Conservation (phyloP, 2,797 vertebrate species). For the Onychomys arenicola region DNA sequence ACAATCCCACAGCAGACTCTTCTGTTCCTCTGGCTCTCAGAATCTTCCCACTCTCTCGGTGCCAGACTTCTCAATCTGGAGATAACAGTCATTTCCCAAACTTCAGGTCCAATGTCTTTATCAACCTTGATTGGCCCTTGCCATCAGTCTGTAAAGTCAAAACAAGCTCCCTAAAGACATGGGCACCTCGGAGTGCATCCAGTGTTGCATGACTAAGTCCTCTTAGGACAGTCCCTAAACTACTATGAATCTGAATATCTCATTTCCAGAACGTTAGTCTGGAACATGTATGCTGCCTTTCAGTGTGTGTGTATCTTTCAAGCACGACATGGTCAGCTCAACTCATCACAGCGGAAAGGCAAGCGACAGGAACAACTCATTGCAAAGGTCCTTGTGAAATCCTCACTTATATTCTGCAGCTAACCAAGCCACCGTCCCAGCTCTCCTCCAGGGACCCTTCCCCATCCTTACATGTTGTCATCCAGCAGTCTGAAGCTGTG, state of each 20-base stretch:
- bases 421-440: slow-evolving; percentile 14
- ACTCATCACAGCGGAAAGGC: not conserved
- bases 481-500: not conserved
- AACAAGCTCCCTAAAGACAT: not conserved
- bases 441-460: not conserved
- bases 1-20: not conserved
- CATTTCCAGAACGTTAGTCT: not conserved
- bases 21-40: not conserved
- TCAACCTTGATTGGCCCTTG: not conserved
- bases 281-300: not conserved
- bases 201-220: not conserved
- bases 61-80: not conserved
- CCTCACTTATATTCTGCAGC: not conserved
- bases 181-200: not conserved
- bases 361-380: not conserved
- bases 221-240: not conserved
- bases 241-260: not conserved
- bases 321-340: not conserved
- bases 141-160: not conserved
- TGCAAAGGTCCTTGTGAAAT: not conserved
- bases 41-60: not conserved
- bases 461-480: not conserved
- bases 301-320: not conserved
- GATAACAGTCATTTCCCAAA: not conserved
- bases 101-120: not conserved